Evolutionary conservation across 2,797 vertebrate genomes (phyloP).

Genomic region (Rhinatrema bivittatum): DNA sequence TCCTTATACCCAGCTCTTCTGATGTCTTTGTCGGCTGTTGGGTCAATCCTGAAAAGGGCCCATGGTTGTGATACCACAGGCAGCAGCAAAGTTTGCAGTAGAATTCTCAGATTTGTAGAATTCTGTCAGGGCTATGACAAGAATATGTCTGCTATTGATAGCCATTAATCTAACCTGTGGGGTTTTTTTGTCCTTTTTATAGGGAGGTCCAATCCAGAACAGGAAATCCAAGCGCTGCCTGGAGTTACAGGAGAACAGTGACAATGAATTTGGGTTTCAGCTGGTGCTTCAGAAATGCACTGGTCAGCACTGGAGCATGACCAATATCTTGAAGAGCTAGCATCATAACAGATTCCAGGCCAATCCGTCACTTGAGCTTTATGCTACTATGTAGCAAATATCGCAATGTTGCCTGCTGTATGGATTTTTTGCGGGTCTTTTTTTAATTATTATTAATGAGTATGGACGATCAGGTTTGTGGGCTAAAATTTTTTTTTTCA

Average conservation of each 20-base stretch:
- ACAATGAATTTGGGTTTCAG: conserved; percentile 87
- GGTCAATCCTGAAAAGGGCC: too few relatives aligned
- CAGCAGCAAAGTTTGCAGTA: too few relatives aligned
- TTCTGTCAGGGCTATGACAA: too few relatives aligned
- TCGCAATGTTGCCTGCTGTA: conserved; percentile 56
- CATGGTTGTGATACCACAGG: too few relatives aligned
- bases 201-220: conserved; percentile 97
- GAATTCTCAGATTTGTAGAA: too few relatives aligned
- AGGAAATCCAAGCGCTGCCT: conserved; percentile 93
- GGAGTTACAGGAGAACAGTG: conserved; percentile 80
- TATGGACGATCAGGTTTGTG: conserved; percentile 67
- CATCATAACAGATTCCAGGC: conserved; percentile 48
- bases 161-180: too few relatives aligned
- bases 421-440: conserved; percentile 52
- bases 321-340: conserved; percentile 76
- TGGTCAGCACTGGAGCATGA: conserved; percentile 92
- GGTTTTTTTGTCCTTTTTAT: conserved; percentile 41
- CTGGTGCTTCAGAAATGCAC: conserved; percentile 90
- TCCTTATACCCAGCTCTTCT: not conserved
- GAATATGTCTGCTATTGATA: too few relatives aligned
- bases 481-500: conserved; percentile 58
- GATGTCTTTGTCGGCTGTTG: not conserved
- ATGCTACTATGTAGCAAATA: conserved; percentile 84
- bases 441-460: conserved; percentile 31
- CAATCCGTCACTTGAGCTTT: conserved; percentile 26